Evolutionary conservation across 2,797 vertebrate species (phyloP), one percentile per base, ranked within the genome.

Genomic region (Takifugu rubripes): DNA sequence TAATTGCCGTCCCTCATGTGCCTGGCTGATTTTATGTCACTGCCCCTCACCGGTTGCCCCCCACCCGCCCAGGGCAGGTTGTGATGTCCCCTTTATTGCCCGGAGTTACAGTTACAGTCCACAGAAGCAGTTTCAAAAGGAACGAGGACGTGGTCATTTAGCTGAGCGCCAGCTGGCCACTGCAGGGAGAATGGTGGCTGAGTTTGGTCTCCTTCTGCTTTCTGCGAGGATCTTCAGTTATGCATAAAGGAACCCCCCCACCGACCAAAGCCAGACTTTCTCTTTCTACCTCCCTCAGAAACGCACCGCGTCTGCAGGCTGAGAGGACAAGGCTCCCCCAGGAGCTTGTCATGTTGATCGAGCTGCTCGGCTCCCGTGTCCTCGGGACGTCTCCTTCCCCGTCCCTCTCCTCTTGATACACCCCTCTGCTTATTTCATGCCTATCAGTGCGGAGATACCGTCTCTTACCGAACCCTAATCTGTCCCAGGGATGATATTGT

Each of bases 401-500:
- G 2, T 25, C 17, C 10, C n/a, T 26, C 43, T 54, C 52, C n/a
- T 49, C 36, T 53, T 47, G 53, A 44, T 61, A 14, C 52, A 56
- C 49, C 50, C 59, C 64, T 55, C 52, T 5, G 12, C 63, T 73
- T 72, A 84, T 87, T 85, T 86, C 81, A 79, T 75, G 51, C 70
- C 70, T 71, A 69, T 81, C 69, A 73, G 52, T 14, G 1, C 45
- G 57, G 46, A 67, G 78, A 77, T 68, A 54, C 53, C 4, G 72
- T 74, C 70, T 79, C 52, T 45, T 17, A 57, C 72, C 55, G 54
- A 77, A 72, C 29, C 56, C 64, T 72, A 55, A 77, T 81, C 68
- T 66, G 68, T 69, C 71, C 69, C 44, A 11, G 43, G 59, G 58
- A 72, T 61, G 67, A 70, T 72, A 53, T 64, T 48, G 31, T 59